phyloP scores from a whole-genome alignment of 1,140 invertebrate genomes.

The Procambarus clarkii region DNA sequence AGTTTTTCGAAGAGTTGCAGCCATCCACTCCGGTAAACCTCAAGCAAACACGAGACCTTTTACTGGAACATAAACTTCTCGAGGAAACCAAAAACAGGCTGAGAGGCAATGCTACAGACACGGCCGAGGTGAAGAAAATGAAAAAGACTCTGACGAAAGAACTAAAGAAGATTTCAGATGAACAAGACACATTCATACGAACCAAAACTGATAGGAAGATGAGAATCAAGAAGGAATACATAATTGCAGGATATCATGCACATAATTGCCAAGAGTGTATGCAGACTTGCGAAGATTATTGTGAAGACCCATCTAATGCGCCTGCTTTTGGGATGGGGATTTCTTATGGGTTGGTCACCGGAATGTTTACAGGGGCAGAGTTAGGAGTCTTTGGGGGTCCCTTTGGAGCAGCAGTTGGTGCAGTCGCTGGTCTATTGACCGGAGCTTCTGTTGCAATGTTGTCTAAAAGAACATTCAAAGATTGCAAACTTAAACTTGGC shows the following conservation, averaged over 20 bases:
- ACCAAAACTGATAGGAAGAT: not conserved
- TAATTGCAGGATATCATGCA: conserved; percentile 37
- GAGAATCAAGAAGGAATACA: not conserved
- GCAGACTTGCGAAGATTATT: conserved; percentile 28
- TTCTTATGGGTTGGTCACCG: not conserved
- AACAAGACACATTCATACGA: conserved; percentile 25
- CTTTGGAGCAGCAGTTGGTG: conserved; percentile 24
- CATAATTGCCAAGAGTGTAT: conserved; percentile 43
- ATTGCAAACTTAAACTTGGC: not conserved
- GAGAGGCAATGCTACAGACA: not conserved
- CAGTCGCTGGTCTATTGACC: conserved; percentile 16
- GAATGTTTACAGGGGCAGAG: not conserved
- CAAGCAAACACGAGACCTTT: not conserved
- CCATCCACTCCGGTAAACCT: conserved; percentile 33
- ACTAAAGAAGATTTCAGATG: conserved; percentile 21
- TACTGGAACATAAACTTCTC: conserved; percentile 19
- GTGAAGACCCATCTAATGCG: conserved; percentile 6
- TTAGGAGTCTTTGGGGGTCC: conserved; percentile 26
- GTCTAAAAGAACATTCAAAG: not conserved
- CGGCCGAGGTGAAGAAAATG: not conserved
- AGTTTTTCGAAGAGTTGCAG: conserved; percentile 23
- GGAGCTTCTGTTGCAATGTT: not conserved
- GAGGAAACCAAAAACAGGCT: conserved; percentile 22
- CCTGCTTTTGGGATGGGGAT: not conserved
- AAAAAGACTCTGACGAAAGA: conserved; percentile 5